Evolutionary conservation across 2,113 vertebrate genomes (phyloP).

Genomic region (Mobula birostris): DNA sequence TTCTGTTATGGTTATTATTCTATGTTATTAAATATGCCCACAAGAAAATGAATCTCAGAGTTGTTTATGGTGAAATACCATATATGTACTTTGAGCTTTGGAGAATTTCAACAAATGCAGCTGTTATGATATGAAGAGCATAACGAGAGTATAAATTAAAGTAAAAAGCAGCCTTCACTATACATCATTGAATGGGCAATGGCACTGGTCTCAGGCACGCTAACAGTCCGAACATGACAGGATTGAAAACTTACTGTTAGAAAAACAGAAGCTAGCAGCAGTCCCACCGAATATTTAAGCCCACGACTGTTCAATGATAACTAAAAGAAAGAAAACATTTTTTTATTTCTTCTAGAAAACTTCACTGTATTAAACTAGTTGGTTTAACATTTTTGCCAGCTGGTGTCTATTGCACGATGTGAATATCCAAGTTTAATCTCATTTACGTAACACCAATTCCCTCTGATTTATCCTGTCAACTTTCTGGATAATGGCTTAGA

Average conservation of each 20-base stretch:
- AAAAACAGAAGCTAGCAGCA: slow-evolving; percentile 89
- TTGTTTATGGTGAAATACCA: too few relatives aligned
- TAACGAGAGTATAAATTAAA: background rate
- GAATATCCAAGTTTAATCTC: background rate
- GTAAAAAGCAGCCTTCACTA: background rate
- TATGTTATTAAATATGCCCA: too few relatives aligned
- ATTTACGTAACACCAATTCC: background rate
- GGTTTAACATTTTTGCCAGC: background rate
- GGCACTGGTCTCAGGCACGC: background rate
- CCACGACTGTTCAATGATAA: slow-evolving; percentile 92
- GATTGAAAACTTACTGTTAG: slow-evolving; percentile 74
- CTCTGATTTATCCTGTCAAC: background rate
- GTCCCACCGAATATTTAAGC: slow-evolving; percentile 89
- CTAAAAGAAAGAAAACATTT: slow-evolving; percentile 52
- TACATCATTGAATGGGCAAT: background rate
- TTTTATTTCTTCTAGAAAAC: background rate
- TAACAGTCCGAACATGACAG: background rate
- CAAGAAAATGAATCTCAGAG: too few relatives aligned
- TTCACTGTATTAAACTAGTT: background rate
- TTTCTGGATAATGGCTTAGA: background rate
- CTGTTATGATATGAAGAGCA: background rate
- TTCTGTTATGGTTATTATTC: too few relatives aligned
- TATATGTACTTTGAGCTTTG: too few relatives aligned
- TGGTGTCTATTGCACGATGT: background rate
- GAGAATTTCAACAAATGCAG: background rate